Conservation (phyloP, 2,888 invertebrate genomes). For the Drosophila monieri region DNA sequence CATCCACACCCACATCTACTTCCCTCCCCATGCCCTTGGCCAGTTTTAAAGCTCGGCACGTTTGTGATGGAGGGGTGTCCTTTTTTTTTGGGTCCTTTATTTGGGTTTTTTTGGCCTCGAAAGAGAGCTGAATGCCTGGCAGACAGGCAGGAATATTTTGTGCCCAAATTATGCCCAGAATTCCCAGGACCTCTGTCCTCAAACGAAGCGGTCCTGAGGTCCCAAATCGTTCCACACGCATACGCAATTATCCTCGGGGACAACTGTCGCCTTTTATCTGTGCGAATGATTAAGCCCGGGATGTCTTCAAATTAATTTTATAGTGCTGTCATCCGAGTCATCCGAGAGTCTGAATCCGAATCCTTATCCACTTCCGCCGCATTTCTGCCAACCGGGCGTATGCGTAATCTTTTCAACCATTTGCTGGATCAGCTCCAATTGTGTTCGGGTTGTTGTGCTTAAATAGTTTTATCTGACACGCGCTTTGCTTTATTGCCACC, state of each 20-base stretch:
- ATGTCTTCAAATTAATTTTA: slow-evolving; percentile 75
- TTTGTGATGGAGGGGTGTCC: slow-evolving; percentile 43
- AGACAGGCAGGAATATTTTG: slow-evolving; percentile 67
- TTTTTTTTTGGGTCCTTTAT: slow-evolving; percentile 13
- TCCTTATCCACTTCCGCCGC: slow-evolving; percentile 2
- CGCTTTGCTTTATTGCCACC: slow-evolving; percentile 17
- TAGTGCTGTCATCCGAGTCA: slow-evolving; percentile 48
- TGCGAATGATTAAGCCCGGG: slow-evolving; percentile 70
- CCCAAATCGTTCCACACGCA: slow-evolving; percentile 52
- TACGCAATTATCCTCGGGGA: slow-evolving; percentile 73
- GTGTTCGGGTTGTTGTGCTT: slow-evolving; percentile 19
- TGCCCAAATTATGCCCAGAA: slow-evolving; percentile 74
- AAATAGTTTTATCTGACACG: slow-evolving; percentile 50
- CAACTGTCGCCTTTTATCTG: slow-evolving; percentile 73
- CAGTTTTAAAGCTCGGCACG: slow-evolving; percentile 72
- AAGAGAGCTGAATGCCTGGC: slow-evolving; percentile 23
- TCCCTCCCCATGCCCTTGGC: slow-evolving; percentile 12
- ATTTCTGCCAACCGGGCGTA: slow-evolving; percentile 30
- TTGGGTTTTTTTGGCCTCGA: slow-evolving; percentile 11
- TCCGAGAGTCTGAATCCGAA: neutral
- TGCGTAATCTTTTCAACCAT: slow-evolving; percentile 49
- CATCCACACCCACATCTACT: slow-evolving; percentile 12
- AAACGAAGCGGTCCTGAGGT: slow-evolving; percentile 7
- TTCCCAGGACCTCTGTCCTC: slow-evolving; percentile 27
- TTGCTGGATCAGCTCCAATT: slow-evolving; percentile 22